Evolutionary conservation across 2,113 vertebrate genomes (phyloP), one percentile per base, ranked within the genome.

Genomic region (Erythrocebus patas): DNA sequence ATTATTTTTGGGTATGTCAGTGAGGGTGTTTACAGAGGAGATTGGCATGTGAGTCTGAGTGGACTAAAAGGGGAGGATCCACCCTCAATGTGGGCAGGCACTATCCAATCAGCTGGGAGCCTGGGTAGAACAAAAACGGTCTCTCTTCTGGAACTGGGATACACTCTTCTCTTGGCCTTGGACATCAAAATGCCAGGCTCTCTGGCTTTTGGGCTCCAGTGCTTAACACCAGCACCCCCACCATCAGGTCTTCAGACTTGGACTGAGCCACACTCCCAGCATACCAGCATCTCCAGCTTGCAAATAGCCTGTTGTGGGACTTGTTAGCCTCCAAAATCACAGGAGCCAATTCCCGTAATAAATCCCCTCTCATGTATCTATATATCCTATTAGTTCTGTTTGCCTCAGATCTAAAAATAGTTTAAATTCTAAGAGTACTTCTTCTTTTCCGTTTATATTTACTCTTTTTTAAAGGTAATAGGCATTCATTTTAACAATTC

Each of bases 381-480:
- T 68, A n/a, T 68, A 68, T 78, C 75, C 43, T 78, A 17, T 18
- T 78, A 45, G 75, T 78, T 89, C 22, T 90, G 27, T 78, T 96
- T 22, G 48, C 50, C 81, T 32, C 16, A 94, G 45, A 84, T 89
- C 45, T 87, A 94, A 97, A 93, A 91, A 66, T 96, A 73, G 78
- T 96, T 88, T 91, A 91, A 81, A 70, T 89, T 50, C 35, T 70
- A 92, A 84, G 55, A 82, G 64, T 66, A 76, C 84, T 94, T 96
- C 92, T 86, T 96, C 43, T 92, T 96, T 96, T 96, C 70, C 89
- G 96, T 95, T 96, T 94, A 79, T 86, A 7, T 80, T 94, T 59
- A 89, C 22, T 73, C 40, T 88, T 89, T 93, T 84, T 68, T 70
- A 76, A 89, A 59, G 25, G 6, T 50, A 80, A 45, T 59, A 89